Evolutionary conservation across 1,140 invertebrate genomes (phyloP), one percentile per base, ranked within the genome.

Genomic region (Odontomachus brunneus): DNA sequence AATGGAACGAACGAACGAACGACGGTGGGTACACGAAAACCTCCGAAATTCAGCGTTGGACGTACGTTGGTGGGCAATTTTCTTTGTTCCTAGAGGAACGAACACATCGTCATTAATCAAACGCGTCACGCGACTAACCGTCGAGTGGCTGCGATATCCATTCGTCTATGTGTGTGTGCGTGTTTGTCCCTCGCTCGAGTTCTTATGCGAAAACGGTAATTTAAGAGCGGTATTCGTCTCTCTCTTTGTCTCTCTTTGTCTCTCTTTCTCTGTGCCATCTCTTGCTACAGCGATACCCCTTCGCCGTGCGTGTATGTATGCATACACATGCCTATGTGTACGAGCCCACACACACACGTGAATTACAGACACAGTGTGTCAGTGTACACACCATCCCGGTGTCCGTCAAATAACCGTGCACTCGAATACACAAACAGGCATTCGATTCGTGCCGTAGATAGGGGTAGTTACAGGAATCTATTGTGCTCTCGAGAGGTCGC

Each of bases 401-500:
- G 89, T 89, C 89, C 89, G 87, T 90, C 88, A 90, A 92, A 91
- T 91, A 92, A 91, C 85, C 90, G 85, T 91, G 62, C 89, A 86
- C 89, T 88, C 85, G 87, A 91, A 92, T 91, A 89, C 88, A 88
- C 91, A 91, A 91, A 92, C 89, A 91, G 84, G 44, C 83, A 81
- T 87, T 89, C 88, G 90, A 91, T 91, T 88, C 90, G 90, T 88
- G 84, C 69, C 84, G 82, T 87, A 84, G 87, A 90, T 86, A 90
- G 87, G 80, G 78, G 86, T 91, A 89, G 89, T 91, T 91, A 91
- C 90, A 88, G 90, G 89, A 90, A 91, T 91, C 89, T 87, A 92
- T 91, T 91, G 90, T 91, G 86, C 84, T 86, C 86, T 89, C 84
- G 89, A 91, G 89, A 88, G 88, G 87, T 89, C 84, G 86, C 86